Conservation (phyloP, 2,888 invertebrate genomes). For the Apamea anceps region DNA sequence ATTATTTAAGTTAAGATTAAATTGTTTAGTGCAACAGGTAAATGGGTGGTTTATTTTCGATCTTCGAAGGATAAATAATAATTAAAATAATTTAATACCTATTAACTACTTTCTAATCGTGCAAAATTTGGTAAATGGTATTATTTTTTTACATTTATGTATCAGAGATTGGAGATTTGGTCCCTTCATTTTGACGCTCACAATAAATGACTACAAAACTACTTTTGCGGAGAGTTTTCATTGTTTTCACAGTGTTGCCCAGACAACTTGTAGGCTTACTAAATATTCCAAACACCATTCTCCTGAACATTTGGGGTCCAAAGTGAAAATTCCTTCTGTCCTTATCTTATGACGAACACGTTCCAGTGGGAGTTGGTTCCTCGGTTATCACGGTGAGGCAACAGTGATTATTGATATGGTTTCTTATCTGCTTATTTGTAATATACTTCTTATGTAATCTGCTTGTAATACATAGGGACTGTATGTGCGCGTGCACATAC, state of each 20-base stretch:
- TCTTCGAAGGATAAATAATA: too few relatives aligned
- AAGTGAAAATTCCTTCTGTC: conserved; percentile 59
- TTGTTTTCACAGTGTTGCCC: conserved; percentile 5
- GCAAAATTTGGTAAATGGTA: too few relatives aligned
- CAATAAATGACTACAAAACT: too few relatives aligned
- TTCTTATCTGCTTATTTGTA: conserved; percentile 34
- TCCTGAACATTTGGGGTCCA: conserved; percentile 60
- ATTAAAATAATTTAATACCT: too few relatives aligned
- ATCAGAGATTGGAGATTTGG: too few relatives aligned
- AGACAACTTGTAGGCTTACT: conserved; percentile 1
- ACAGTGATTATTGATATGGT: conserved; percentile 38
- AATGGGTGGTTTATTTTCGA: too few relatives aligned
- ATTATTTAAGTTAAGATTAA: too few relatives aligned
- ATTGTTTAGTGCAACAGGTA: too few relatives aligned
- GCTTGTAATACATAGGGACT: conserved; percentile 6
- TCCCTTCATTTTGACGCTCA: too few relatives aligned
- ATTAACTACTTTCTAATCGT: too few relatives aligned
- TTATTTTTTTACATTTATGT: too few relatives aligned
- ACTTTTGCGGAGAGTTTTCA: too few relatives aligned
- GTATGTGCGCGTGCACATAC: neutral
- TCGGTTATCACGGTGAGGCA: conserved; percentile 5
- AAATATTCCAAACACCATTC: conserved; percentile 41
- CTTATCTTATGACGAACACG: conserved; percentile 35
- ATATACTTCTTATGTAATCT: conserved; percentile 35
- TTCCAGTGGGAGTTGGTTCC: conserved; percentile 14